Percentiles rank a stretch among this genome's conserved stretches.
These are phyloP conservation scores for Sphenopsis melanotis DNA, from an alignment of 2,797 vertebrate species.

Conservation along the genomic window DNA sequence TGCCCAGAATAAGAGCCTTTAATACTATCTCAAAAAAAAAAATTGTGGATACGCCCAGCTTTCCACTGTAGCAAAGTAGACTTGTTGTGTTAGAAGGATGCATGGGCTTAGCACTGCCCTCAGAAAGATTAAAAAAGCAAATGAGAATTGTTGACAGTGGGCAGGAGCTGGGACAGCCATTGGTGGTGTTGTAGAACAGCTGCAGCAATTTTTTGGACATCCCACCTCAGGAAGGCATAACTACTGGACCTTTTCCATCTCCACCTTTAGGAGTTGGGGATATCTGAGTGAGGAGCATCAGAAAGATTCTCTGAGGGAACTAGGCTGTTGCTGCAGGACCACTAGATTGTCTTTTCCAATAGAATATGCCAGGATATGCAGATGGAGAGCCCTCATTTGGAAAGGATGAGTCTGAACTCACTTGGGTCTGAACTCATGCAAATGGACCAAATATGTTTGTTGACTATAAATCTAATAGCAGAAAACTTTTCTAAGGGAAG, in stretches of 20 bases:
- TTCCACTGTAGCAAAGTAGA: not conserved
- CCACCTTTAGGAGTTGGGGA: not conserved
- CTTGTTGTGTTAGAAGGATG: not conserved
- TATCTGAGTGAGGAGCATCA: not conserved
- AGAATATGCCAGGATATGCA: not conserved
- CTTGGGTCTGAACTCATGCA: not conserved
- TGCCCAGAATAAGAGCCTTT: not conserved
- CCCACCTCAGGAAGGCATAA: not conserved
- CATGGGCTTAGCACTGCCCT: not conserved
- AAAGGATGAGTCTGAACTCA: not conserved
- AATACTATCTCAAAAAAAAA: not conserved
- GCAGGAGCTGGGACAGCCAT: not conserved
- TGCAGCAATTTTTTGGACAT: not conserved
- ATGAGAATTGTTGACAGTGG: not conserved
- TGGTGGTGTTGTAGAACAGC: not conserved
- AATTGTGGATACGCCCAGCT: not conserved
- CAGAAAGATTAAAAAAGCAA: not conserved
- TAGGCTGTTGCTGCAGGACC: not conserved
- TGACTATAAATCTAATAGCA: not conserved
- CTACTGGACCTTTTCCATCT: not conserved
- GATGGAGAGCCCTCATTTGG: not conserved
- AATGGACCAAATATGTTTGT: not conserved
- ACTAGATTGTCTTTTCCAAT: not conserved
- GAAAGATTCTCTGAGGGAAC: not conserved
- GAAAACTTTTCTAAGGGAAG: not conserved